These are phyloP conservation scores for Merluccius polli DNA, from an alignment of 2,797 vertebrate species.

Conservation along the genomic window DNA sequence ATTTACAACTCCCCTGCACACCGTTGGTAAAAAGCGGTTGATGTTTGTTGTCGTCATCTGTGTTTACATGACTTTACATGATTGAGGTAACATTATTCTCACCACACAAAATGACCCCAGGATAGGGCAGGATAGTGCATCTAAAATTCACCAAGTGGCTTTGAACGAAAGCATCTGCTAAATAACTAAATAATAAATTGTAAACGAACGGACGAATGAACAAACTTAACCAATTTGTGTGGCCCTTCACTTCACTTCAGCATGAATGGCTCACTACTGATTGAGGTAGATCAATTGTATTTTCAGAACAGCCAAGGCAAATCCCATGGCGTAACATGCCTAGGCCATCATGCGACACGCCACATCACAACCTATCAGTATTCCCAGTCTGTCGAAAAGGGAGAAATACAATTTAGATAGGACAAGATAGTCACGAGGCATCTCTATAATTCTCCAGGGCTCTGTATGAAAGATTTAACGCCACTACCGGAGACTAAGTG, in stretches of 20 bases:
- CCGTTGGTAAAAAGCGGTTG: neutral
- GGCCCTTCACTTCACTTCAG: too few species aligned
- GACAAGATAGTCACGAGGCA: neutral
- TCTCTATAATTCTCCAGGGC: neutral
- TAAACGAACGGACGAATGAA: too few species aligned
- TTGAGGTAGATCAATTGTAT: conserved; percentile 45
- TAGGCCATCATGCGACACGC: conserved; percentile 48
- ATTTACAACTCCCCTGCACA: neutral
- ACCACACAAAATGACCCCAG: neutral
- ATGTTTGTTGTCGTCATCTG: neutral
- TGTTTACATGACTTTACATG: neutral
- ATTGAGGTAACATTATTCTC: neutral
- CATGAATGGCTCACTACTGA: too few species aligned
- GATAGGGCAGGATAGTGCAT: too few species aligned
- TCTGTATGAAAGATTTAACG: neutral
- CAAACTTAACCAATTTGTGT: too few species aligned
- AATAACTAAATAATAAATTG: too few species aligned
- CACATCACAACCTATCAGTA: conserved; percentile 49
- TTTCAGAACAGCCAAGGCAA: conserved; percentile 49
- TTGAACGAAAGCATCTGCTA: too few species aligned
- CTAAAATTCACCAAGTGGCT: too few species aligned
- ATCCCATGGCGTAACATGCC: conserved; percentile 53
- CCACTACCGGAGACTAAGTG: neutral
- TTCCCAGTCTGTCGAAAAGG: conserved; percentile 20
- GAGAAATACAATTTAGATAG: neutral